These are phyloP conservation scores for Pagetopsis macropterus DNA, from an alignment of 2,797 vertebrate genomes.

Conservation along the genomic window DNA sequence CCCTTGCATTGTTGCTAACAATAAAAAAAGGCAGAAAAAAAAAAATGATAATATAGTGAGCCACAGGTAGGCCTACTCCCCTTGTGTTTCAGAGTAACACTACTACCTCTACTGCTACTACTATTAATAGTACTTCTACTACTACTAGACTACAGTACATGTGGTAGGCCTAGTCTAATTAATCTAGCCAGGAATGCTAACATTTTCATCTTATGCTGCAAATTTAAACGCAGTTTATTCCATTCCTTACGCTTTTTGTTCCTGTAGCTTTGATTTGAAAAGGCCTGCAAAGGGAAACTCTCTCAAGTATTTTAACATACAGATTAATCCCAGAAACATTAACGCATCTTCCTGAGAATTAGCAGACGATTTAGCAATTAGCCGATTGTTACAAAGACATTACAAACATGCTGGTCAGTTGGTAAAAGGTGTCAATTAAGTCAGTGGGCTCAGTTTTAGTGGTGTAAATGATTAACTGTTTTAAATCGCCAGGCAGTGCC, in stretches of 20 bases:
- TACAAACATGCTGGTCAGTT: background rate
- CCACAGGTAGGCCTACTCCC: no score
- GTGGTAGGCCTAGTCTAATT: background rate
- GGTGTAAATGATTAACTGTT: constrained; percentile 20
- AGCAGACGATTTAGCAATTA: background rate
- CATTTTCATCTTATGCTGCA: background rate
- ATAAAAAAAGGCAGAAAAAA: no score
- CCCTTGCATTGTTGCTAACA: no score
- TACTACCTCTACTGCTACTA: no score
- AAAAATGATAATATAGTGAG: no score
- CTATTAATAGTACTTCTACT: no score
- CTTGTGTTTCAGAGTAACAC: no score
- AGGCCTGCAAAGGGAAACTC: background rate
- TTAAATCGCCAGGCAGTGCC: constrained; percentile 7
- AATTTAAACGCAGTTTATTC: background rate
- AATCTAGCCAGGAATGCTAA: background rate
- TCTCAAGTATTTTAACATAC: background rate
- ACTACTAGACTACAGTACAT: background rate
- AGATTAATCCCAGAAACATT: background rate
- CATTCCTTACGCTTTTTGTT: background rate
- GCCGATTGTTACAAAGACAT: background rate
- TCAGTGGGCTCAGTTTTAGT: background rate
- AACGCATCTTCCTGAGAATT: background rate
- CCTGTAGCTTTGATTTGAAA: background rate
- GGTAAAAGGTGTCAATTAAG: constrained; percentile 3